A percentile compares a stretch with the other conserved stretches of the same genome.
These are phyloP conservation scores for Lycaon pictus DNA, from an alignment of 2,113 vertebrate species.

Conservation along the genomic window DNA sequence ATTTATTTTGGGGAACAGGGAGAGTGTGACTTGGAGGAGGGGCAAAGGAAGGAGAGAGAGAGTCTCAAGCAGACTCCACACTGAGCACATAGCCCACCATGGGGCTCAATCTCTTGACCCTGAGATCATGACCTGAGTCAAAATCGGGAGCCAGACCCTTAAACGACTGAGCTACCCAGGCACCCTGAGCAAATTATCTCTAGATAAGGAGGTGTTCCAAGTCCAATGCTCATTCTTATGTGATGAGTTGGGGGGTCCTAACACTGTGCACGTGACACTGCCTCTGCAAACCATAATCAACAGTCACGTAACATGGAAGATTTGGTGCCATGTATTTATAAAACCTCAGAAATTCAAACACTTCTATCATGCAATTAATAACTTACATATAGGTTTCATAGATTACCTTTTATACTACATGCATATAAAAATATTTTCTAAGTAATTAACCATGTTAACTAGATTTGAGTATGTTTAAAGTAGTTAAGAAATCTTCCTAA, in stretches of 20 bases:
- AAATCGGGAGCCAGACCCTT: not conserved
- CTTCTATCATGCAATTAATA: not conserved
- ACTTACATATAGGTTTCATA: not conserved
- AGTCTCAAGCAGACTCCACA: not conserved
- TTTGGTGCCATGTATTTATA: not conserved
- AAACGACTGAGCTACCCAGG: not conserved
- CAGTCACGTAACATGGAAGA: not conserved
- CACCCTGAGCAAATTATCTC: not conserved
- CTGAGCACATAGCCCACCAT: not conserved
- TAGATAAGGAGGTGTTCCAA: not conserved
- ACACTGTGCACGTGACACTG: not conserved
- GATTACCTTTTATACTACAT: not conserved
- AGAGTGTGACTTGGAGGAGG: not conserved
- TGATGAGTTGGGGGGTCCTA: not conserved
- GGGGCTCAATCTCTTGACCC: not conserved
- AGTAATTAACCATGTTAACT: not conserved
- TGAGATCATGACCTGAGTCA: not conserved
- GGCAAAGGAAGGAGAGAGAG: too few relatives aligned
- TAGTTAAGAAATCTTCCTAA: not conserved
- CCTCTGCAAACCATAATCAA: not conserved
- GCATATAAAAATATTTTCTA: constrained; percentile 6
- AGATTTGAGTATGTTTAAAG: not conserved
- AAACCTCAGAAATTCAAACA: not conserved
- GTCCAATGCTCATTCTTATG: not conserved
- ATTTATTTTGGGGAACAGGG: not conserved